These are phyloP conservation scores for Ornithoptera alexandrae DNA, from an alignment of 2,888 invertebrate genomes.

Conservation along the genomic window DNA sequence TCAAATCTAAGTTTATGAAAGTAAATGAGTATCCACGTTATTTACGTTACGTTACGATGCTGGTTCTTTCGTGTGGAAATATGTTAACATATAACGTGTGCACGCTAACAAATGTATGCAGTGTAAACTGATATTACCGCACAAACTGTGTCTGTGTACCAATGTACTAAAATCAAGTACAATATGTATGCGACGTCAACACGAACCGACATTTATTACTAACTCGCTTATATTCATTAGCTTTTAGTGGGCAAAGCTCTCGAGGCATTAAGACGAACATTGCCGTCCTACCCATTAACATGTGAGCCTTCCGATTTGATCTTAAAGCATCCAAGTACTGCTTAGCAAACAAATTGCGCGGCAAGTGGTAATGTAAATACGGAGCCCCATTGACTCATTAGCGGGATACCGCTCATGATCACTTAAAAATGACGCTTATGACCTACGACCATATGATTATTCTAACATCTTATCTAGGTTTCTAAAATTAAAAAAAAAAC, in stretches of 20 bases:
- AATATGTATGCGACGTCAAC: conserved; percentile 66
- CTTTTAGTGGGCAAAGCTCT: conserved; percentile 43
- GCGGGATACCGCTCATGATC: not conserved
- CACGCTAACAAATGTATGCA: not conserved
- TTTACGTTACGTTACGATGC: too few relatives aligned
- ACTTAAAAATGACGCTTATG: too few relatives aligned
- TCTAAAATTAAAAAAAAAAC: too few relatives aligned
- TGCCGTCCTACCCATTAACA: conserved; percentile 40
- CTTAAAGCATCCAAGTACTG: conserved; percentile 28
- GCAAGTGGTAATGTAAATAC: conserved; percentile 25
- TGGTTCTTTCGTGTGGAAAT: not conserved
- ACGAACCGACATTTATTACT: conserved; percentile 55
- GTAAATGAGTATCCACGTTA: too few relatives aligned
- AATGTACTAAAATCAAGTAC: conserved; percentile 44
- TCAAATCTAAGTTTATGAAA: too few relatives aligned
- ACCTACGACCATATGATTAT: too few relatives aligned
- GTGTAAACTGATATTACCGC: conserved; percentile 44
- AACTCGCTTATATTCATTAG: conserved; percentile 50
- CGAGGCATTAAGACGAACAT: conserved; percentile 39
- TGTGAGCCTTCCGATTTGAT: conserved; percentile 33
- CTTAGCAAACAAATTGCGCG: conserved; percentile 26
- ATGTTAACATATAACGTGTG: not conserved
- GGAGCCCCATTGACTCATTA: conserved; percentile 22
- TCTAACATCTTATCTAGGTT: too few relatives aligned
- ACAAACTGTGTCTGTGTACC: conserved; percentile 33